Conservation (phyloP, 92 coral and sea anemone species). For the Palythoa grandis region DNA sequence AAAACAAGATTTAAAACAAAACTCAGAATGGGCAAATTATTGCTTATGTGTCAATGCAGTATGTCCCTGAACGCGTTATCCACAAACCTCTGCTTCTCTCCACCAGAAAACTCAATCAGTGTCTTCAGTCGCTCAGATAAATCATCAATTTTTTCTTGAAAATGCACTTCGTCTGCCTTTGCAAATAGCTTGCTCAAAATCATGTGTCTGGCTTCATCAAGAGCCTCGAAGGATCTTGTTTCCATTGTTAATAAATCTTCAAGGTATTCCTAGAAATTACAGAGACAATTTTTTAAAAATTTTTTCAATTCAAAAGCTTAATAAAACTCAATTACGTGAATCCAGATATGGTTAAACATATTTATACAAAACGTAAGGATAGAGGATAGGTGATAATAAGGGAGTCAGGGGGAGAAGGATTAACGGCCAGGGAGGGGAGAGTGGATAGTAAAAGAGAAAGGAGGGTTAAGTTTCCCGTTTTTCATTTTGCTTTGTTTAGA, state of each 20-base stretch:
- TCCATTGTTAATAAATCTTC: conserved; percentile 9
- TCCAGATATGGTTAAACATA: no score
- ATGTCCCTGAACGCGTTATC: not conserved
- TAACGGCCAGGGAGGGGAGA: no score
- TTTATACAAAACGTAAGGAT: no score
- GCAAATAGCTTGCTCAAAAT: conserved; percentile 31
- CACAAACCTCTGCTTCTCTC: conserved; percentile 31
- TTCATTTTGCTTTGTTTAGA: no score
- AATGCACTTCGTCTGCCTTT: conserved; percentile 20
- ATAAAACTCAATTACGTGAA: no score
- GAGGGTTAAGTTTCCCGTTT: no score
- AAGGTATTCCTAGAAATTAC: conserved; percentile 4
- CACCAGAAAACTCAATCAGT: conserved; percentile 18
- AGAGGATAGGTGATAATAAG: no score
- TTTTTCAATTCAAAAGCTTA: not conserved
- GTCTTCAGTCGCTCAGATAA: not conserved
- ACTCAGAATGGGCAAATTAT: not conserved
- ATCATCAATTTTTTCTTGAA: conserved; percentile 28
- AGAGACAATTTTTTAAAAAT: not conserved
- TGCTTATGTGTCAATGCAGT: not conserved
- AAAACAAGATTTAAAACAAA: no score
- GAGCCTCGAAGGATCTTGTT: conserved; percentile 24
- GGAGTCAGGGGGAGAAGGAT: no score
- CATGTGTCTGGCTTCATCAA: conserved; percentile 40
- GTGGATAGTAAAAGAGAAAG: no score